phyloP scores from a whole-genome alignment of 2,113 vertebrate species.

The Halcyon senegalensis region DNA sequence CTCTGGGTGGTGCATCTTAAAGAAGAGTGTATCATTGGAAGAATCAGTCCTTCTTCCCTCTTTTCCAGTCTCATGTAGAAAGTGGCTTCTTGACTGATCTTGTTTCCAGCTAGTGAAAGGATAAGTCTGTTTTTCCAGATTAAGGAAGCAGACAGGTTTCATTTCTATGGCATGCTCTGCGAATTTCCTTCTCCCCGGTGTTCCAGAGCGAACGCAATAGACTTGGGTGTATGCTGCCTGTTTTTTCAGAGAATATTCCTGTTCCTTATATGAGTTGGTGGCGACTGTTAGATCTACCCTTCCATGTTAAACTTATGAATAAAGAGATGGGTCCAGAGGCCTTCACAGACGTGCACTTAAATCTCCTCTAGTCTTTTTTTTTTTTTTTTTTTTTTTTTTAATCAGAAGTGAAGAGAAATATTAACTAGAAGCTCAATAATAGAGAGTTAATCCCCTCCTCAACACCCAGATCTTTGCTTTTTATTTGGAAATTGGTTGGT shows the following conservation, averaged over 20 bases:
- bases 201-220: background rate
- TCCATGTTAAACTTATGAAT: background rate
- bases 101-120: background rate
- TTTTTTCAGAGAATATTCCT: background rate
- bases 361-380: background rate
- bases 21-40: background rate
- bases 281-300: background rate
- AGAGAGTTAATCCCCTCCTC: background rate
- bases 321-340: background rate
- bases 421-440: background rate
- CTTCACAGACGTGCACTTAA: background rate
- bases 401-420: background rate
- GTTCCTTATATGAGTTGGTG: background rate
- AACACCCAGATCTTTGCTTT: background rate
- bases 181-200: background rate
- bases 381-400: background rate
- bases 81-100: background rate
- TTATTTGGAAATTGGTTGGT: background rate
- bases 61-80: background rate
- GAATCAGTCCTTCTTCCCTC: background rate
- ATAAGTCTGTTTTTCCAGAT: background rate
- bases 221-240: background rate
- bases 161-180: background rate
- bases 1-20: background rate
- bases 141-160: background rate